Evolutionary conservation across 2,888 invertebrate genomes (phyloP).

Genomic region (Taphrorychus bicolor): DNA sequence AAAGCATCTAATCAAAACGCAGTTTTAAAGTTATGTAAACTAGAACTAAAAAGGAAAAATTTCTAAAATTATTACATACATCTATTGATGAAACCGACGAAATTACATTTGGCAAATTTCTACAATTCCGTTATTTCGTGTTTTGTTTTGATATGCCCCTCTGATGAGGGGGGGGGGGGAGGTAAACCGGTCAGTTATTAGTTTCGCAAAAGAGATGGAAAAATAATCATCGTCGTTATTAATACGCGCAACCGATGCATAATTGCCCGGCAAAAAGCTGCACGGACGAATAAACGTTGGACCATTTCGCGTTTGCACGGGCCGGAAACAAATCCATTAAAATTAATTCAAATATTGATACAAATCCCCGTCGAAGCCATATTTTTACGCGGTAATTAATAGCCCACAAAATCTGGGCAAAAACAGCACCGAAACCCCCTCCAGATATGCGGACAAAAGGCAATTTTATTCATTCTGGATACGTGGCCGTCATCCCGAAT

Average conservation of each 20-base stretch:
- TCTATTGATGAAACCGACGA: too few species aligned
- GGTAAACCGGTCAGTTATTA: not conserved
- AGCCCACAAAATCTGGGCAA: too few species aligned
- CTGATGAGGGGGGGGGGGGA: not conserved
- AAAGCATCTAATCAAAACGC: too few species aligned
- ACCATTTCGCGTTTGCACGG: not conserved
- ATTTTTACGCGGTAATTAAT: not conserved
- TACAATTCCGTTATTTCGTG: not conserved
- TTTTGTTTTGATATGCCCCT: not conserved
- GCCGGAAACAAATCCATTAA: constrained; percentile 2
- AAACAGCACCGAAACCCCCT: not conserved
- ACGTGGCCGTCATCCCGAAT: constrained; percentile 15
- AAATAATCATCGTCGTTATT: not conserved
- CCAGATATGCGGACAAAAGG: not conserved
- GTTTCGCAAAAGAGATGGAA: not conserved
- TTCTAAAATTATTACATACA: too few species aligned
- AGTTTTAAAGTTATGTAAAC: too few species aligned
- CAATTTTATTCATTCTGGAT: constrained; percentile 14
- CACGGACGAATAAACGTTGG: not conserved
- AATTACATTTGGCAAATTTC: not conserved
- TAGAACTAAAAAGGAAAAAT: too few species aligned
- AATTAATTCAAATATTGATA: constrained; percentile 8
- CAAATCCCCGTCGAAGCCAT: constrained; percentile 1
- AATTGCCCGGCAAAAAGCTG: not conserved
- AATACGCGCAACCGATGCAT: not conserved